Percentiles rank a stretch among this genome's conserved stretches.
Evolutionary conservation across 64 coral and sea anemone species (phyloP).

Genomic region (Platygyra sinensis): DNA sequence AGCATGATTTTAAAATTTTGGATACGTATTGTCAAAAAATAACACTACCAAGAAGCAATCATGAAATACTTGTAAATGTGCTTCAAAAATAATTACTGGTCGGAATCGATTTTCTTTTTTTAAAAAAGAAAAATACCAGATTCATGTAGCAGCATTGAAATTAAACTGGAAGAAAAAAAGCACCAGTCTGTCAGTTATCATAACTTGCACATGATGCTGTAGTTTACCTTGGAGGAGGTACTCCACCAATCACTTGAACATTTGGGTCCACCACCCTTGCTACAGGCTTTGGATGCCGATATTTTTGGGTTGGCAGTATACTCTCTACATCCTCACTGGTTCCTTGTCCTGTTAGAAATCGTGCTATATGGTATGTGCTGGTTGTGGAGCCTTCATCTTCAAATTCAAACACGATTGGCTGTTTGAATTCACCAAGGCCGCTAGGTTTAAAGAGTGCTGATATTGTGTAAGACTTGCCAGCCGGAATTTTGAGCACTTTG

Average conservation of each 20-base stretch:
- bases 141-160: too few species aligned
- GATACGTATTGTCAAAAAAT: too few species aligned
- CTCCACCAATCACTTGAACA: conserved; percentile 46
- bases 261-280: conserved; percentile 60
- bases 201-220: too few species aligned
- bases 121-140: too few species aligned
- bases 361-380: conserved; percentile 45
- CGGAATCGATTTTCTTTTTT: too few species aligned
- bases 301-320: conserved; percentile 45
- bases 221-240: conserved; percentile 47
- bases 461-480: conserved; percentile 43
- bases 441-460: conserved; percentile 57
- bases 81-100: too few species aligned
- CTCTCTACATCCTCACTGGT: conserved; percentile 53
- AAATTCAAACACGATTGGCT: conserved; percentile 70
- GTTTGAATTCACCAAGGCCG: conserved; percentile 54
- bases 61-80: too few species aligned
- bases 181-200: too few species aligned
- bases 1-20: too few species aligned
- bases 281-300: conserved; percentile 55
- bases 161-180: too few species aligned
- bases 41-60: too few species aligned
- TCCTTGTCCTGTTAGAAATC: conserved; percentile 57
- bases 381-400: conserved; percentile 33
- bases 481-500: conserved; percentile 46